Evolutionary conservation across 1,140 invertebrate species (phyloP).

Genomic region (Drosophila lini): DNA sequence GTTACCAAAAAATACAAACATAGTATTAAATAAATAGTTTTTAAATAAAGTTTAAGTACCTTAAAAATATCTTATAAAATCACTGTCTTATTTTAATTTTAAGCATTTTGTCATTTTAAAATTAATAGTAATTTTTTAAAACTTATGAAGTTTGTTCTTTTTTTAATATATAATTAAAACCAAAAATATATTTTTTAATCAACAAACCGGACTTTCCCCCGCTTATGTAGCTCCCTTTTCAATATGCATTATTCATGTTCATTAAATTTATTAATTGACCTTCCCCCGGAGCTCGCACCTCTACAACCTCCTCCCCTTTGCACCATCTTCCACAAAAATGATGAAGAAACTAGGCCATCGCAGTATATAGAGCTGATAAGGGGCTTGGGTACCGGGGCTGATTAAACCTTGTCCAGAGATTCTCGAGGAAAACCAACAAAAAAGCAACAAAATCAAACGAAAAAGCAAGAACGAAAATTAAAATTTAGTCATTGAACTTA

Average conservation of each 20-base stretch:
- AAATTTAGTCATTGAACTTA: constrained; percentile 79
- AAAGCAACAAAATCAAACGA: constrained; percentile 42
- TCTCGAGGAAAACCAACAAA: constrained; percentile 38
- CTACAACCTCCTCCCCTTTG: constrained; percentile 8
- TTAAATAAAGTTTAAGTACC: no score
- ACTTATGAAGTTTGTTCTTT: not conserved
- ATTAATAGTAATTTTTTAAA: not conserved
- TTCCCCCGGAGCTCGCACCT: constrained; percentile 17
- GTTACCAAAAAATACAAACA: not conserved
- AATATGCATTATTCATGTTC: constrained; percentile 33
- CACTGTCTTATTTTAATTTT: not conserved
- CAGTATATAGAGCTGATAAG: constrained; percentile 61
- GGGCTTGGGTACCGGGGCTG: constrained; percentile 34
- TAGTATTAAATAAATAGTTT: no score
- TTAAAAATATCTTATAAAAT: no score
- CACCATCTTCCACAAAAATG: constrained; percentile 36
- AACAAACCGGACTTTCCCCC: constrained; percentile 37
- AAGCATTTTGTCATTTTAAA: not conserved
- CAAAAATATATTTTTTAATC: not conserved
- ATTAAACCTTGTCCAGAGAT: constrained; percentile 62
- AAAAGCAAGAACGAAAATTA: constrained; percentile 15
- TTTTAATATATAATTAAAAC: not conserved
- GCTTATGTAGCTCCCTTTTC: constrained; percentile 7
- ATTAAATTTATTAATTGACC: constrained; percentile 44
- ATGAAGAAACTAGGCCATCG: constrained; percentile 67